These are phyloP conservation scores for Macrochelys suwanniensis DNA, from an alignment of 2,797 vertebrate genomes.

Conservation along the genomic window DNA sequence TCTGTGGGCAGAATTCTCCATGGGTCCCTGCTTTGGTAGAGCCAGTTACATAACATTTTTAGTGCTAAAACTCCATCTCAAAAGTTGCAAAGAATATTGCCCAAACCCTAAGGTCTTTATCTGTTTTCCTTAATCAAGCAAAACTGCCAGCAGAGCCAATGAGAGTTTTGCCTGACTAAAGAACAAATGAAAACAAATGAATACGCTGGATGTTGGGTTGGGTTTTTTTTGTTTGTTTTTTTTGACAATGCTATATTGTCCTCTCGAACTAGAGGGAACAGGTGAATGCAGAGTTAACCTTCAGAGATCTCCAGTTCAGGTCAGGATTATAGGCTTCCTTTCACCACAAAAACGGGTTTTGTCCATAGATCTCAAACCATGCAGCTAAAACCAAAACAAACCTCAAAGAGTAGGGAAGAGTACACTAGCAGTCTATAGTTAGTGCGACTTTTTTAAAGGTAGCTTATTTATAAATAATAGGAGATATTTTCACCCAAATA, in stretches of 20 bases:
- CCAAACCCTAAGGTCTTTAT: not conserved
- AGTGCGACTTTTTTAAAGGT: not conserved
- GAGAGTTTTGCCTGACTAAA: not conserved
- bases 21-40: not conserved
- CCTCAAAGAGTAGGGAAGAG: not conserved
- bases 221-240: not conserved
- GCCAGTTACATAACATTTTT: not conserved
- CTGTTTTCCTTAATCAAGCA: not conserved
- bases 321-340: accelerated
- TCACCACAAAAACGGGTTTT: not conserved
- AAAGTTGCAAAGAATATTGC: not conserved
- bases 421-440: not conserved
- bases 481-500: not conserved
- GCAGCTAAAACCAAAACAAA: not conserved
- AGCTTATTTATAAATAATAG: not conserved
- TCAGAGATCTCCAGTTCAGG: not conserved
- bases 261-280: not conserved
- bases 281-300: not conserved
- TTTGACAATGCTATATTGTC: not conserved
- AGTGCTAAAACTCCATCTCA: not conserved
- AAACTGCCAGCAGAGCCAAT: not conserved
- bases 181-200: not conserved
- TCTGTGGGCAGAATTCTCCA: not conserved
- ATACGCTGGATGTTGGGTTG: accelerated
- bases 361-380: not conserved